Conservation (phyloP, 2,797 vertebrate species). For the Melanotaenia pygmaea region DNA sequence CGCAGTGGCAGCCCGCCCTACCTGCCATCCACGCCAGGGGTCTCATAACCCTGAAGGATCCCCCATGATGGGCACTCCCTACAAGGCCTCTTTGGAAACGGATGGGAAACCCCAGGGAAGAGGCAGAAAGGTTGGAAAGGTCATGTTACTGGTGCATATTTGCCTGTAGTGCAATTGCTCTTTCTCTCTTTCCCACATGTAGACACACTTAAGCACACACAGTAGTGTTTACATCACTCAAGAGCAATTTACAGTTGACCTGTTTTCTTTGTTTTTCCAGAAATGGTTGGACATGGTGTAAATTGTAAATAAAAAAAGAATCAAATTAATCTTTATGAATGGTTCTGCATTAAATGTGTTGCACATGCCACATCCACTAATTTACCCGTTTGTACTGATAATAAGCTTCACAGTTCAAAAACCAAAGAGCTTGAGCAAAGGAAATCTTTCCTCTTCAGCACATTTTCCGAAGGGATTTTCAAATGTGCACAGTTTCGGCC, state of each 20-base stretch:
- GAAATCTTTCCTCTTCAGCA: not conserved
- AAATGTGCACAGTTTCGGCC: not conserved
- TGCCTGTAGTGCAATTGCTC: slow-evolving; percentile 14
- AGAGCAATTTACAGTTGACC: not conserved
- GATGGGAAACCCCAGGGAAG: slow-evolving; percentile 70
- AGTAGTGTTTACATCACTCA: not conserved
- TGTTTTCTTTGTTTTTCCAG: not conserved
- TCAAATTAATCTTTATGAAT: not conserved
- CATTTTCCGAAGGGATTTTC: not conserved
- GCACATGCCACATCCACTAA: not conserved
- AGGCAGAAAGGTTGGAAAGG: slow-evolving; percentile 70
- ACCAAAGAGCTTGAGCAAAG: not conserved
- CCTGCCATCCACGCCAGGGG: slow-evolving; percentile 64
- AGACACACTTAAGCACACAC: not conserved
- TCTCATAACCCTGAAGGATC: slow-evolving; percentile 71
- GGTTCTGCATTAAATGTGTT: not conserved
- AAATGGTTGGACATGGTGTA: not conserved
- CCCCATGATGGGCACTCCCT: slow-evolving; percentile 65
- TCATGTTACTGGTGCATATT: slow-evolving; percentile 53
- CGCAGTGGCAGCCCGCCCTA: slow-evolving; percentile 58
- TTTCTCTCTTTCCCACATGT: slow-evolving; percentile 3
- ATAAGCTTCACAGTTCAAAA: not conserved
- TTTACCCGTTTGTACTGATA: not conserved
- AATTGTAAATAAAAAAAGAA: not conserved
- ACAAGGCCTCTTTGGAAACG: slow-evolving; percentile 65